These are phyloP conservation scores for Halichoeres trimaculatus DNA, from an alignment of 2,113 vertebrate species.

Conservation along the genomic window DNA sequence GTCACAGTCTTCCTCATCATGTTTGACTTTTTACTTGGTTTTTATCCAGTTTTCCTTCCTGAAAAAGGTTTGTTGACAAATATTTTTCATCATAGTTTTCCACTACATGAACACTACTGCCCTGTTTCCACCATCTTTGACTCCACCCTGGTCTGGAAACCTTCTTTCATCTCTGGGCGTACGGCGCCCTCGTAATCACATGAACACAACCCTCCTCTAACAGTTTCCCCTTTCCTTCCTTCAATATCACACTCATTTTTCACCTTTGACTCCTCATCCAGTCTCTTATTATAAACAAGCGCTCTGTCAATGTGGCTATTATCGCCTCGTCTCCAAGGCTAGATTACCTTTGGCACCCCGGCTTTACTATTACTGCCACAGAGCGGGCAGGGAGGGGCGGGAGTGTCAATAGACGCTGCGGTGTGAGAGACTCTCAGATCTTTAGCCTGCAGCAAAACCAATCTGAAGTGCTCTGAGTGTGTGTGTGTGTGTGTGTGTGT, in stretches of 20 bases:
- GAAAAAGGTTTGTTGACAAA: too few relatives aligned
- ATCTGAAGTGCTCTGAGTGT: conserved; percentile 15
- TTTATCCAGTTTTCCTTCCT: too few relatives aligned
- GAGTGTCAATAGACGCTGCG: conserved; percentile 19
- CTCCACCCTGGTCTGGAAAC: conserved; percentile 25
- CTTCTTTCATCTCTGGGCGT: conserved; percentile 46
- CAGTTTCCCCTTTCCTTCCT: conserved; percentile 49
- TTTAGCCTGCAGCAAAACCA: conserved; percentile 40
- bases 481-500: not conserved
- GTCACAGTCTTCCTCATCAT: too few relatives aligned
- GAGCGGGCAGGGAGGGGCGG: conserved; percentile 16
- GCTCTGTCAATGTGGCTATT: conserved; percentile 77
- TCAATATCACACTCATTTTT: conserved; percentile 82
- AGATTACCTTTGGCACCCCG: conserved; percentile 76
- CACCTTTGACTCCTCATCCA: conserved; percentile 80
- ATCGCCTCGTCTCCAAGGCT: conserved; percentile 75
- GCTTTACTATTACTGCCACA: conserved; percentile 57
- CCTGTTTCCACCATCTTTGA: conserved; percentile 24
- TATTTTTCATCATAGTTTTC: too few relatives aligned
- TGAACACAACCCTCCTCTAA: conserved; percentile 56
- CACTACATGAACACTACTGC: too few relatives aligned
- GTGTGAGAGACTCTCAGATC: conserved; percentile 15
- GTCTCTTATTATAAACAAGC: conserved; percentile 78
- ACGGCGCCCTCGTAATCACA: conserved; percentile 63
- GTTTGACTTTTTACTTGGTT: too few relatives aligned